phyloP scores from a whole-genome alignment of 2,797 vertebrate genomes.

The Cephalopachus bancanus region DNA sequence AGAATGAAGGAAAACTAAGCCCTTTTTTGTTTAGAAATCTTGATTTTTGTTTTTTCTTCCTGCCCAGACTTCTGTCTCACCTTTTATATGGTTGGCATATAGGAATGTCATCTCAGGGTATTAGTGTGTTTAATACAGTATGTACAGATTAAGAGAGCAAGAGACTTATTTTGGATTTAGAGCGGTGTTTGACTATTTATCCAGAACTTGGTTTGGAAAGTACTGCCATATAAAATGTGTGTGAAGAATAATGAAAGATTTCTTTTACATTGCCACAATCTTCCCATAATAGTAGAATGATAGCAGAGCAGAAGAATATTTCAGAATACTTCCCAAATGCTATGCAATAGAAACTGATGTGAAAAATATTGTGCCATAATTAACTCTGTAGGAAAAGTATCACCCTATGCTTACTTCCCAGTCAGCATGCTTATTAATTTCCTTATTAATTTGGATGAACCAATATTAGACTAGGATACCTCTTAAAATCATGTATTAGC shows the following conservation, averaged over 20 bases:
- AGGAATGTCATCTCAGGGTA: background rate
- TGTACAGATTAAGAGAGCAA: background rate
- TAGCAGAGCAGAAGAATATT: background rate
- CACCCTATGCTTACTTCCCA: background rate
- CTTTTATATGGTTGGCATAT: background rate
- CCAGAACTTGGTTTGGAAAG: conserved; percentile 34
- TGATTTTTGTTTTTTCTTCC: conserved; percentile 13
- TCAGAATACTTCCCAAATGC: conserved; percentile 29
- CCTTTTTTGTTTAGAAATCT: conserved; percentile 19
- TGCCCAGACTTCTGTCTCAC: background rate
- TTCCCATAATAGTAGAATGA: background rate
- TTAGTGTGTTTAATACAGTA: background rate
- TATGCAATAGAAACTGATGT: background rate
- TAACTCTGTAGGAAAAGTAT: background rate
- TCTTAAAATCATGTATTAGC: conserved; percentile 8
- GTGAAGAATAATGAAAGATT: background rate
- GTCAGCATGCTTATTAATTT: conserved; percentile 8
- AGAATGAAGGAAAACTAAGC: conserved; percentile 17
- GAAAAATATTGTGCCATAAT: background rate
- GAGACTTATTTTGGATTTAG: background rate
- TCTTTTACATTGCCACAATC: conserved; percentile 2
- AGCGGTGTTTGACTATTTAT: background rate
- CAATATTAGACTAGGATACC: background rate
- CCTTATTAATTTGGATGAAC: background rate
- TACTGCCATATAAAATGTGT: background rate